These are phyloP conservation scores for Diorhabda carinulata DNA, from an alignment of 1,140 invertebrate genomes.

Conservation along the genomic window DNA sequence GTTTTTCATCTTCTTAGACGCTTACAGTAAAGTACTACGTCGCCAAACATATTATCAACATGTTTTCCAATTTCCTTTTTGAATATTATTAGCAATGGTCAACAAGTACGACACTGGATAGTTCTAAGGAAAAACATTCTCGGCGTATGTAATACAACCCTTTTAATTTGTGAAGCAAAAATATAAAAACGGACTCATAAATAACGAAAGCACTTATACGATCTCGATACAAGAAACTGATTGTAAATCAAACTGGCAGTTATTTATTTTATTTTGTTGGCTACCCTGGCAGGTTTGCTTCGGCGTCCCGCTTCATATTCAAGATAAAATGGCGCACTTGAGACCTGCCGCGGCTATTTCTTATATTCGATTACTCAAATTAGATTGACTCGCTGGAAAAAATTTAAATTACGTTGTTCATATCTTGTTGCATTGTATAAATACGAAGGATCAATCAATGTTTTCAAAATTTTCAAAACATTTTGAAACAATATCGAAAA, in stretches of 20 bases:
- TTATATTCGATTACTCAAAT: constrained; percentile 1
- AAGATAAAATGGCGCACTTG: neutral
- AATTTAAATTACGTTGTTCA: too few species aligned
- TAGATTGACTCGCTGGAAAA: neutral
- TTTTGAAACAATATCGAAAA: too few species aligned
- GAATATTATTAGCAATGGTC: too few species aligned
- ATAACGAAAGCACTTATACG: constrained; percentile 2
- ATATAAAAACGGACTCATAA: constrained; percentile 1
- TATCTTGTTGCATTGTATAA: too few species aligned
- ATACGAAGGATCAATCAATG: too few species aligned
- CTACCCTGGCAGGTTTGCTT: neutral
- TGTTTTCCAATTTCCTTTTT: too few species aligned
- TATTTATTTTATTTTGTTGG: constrained; percentile 3
- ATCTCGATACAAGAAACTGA: neutral
- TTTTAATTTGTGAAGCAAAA: constrained; percentile 1
- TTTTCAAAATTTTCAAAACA: too few species aligned
- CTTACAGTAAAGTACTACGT: too few species aligned
- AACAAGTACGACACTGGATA: neutral
- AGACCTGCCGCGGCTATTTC: neutral
- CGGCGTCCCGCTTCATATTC: constrained; percentile 1
- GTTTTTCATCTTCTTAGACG: too few species aligned
- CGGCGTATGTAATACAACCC: neutral
- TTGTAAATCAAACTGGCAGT: neutral
- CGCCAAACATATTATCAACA: too few species aligned
- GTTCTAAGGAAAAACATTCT: neutral